A percentile compares a stretch with the other conserved stretches of the same genome.
Conservation (phyloP, 1,140 invertebrate species). For the Philopotamus ludificatus region DNA sequence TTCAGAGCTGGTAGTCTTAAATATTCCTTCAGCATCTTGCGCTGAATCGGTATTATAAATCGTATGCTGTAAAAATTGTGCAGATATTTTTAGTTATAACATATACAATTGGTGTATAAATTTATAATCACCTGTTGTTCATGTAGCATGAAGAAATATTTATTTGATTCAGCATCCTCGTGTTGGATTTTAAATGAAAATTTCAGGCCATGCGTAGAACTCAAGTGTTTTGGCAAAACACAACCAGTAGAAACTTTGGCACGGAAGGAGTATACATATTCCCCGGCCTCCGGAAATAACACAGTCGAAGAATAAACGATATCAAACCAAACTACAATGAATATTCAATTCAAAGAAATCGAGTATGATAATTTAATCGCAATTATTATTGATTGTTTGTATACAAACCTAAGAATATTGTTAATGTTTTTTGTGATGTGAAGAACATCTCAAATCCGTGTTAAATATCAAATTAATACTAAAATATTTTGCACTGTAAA, state of each 20-base stretch:
- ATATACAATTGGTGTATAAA: too few species aligned
- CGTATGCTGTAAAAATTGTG: constrained; percentile 4
- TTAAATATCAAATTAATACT: too few species aligned
- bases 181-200: too few species aligned
- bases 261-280: constrained; percentile 16
- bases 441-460: too few species aligned
- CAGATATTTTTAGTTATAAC: neutral
- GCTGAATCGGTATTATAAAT: neutral
- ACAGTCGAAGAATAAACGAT: neutral
- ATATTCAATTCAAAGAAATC: too few species aligned
- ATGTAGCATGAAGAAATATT: neutral
- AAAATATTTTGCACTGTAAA: too few species aligned
- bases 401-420: too few species aligned
- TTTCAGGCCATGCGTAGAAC: constrained; percentile 8
- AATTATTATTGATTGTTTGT: too few species aligned
- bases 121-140: too few species aligned
- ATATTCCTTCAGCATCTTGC: neutral
- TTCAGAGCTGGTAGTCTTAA: constrained; percentile 3
- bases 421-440: too few species aligned
- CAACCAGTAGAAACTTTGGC: neutral
- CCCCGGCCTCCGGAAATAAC: constrained; percentile 12
- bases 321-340: too few species aligned
- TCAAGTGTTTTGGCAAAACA: constrained; percentile 9
- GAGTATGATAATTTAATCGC: too few species aligned
- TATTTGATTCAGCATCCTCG: neutral